A percentile compares a stretch with the other conserved stretches of the same genome.
Evolutionary conservation across 2,113 vertebrate species (phyloP).

Genomic region (Cinclus mexicanus): DNA sequence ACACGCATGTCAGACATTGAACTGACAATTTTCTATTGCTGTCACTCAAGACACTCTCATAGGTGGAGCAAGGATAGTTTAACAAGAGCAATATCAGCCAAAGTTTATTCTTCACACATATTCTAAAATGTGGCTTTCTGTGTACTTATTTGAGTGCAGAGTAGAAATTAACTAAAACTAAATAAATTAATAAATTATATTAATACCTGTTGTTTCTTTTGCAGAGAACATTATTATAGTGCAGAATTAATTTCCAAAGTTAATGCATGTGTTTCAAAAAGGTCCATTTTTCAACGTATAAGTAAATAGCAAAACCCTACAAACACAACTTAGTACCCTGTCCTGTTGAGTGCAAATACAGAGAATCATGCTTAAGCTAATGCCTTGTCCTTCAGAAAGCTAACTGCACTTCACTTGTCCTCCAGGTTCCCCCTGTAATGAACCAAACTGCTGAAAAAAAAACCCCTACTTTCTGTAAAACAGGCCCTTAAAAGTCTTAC

Average conservation of each 20-base stretch:
- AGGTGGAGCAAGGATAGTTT: neutral
- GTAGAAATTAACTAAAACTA: neutral
- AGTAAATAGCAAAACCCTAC: neutral
- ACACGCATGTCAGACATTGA: neutral
- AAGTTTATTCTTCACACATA: neutral
- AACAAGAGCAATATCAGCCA: neutral
- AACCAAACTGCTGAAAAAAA: neutral
- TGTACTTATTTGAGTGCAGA: neutral
- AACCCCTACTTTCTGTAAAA: accelerated
- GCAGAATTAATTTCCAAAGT: neutral
- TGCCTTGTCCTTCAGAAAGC: neutral
- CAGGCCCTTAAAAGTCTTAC: neutral
- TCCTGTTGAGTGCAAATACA: neutral
- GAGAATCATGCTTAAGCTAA: neutral
- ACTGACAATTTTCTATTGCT: neutral
- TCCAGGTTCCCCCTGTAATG: neutral
- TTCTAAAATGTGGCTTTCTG: neutral
- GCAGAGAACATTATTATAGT: neutral
- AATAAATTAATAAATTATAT: neutral
- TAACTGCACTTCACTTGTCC: neutral
- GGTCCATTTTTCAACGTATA: neutral
- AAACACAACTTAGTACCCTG: neutral
- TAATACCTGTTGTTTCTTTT: neutral
- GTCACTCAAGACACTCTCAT: neutral
- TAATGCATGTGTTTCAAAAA: neutral